Evolutionary conservation across 2,888 invertebrate species (phyloP).

Genomic region (Yponomeuta malinellus): DNA sequence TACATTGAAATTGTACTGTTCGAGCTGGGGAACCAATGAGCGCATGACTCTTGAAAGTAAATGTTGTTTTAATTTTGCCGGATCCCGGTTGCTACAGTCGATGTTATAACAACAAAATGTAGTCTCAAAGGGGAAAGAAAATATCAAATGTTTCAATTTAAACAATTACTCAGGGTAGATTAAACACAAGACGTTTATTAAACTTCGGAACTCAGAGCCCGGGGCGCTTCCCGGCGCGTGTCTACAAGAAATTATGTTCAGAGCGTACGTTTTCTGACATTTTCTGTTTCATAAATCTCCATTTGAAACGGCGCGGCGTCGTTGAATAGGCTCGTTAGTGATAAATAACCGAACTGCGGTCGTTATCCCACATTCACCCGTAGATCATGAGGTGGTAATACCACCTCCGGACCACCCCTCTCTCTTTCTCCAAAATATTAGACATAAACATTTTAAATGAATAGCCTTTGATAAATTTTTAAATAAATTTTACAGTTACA

Average conservation of each 20-base stretch:
- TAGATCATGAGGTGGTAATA: not conserved
- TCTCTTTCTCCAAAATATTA: conserved; percentile 17
- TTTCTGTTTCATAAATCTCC: conserved; percentile 72
- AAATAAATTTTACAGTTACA: conserved; percentile 17
- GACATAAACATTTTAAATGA: conserved; percentile 23
- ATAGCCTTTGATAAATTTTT: conserved; percentile 28
- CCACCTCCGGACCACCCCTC: not conserved
- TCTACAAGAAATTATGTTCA: conserved; percentile 49
- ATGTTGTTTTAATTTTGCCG: not conserved
- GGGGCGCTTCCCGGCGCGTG: conserved; percentile 1
- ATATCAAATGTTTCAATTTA: not conserved
- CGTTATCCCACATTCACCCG: conserved; percentile 66
- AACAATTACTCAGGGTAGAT: not conserved
- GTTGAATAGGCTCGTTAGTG: conserved; percentile 72
- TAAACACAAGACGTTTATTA: conserved; percentile 4
- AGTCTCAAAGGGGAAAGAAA: not conserved
- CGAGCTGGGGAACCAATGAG: not conserved
- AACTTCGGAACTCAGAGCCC: conserved; percentile 10
- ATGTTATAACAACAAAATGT: not conserved
- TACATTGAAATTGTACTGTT: not conserved
- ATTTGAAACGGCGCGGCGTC: conserved; percentile 49
- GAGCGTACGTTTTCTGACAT: conserved; percentile 60
- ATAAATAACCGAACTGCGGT: conserved; percentile 71
- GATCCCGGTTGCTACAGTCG: not conserved
- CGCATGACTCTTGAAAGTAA: not conserved